Base-by-base conservation (phyloP, 2,113 vertebrate species). In the Phalacrocorax pelagicus region DNA sequence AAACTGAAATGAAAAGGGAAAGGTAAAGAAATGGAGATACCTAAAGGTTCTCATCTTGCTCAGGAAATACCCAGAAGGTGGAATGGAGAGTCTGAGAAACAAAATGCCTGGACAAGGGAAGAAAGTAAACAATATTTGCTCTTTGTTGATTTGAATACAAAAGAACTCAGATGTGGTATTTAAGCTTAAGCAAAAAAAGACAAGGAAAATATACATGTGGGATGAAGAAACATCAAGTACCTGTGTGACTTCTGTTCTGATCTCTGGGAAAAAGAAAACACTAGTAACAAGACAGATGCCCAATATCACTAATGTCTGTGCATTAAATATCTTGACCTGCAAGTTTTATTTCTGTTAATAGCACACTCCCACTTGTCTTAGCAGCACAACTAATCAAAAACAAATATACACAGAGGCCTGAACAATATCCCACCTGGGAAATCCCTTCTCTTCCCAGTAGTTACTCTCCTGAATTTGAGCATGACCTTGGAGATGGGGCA, bases 131-230 rank as follows among this genome's bases (percentile, higher is more conserved):
- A 87, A 82, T 79, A 94, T 59, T 94, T 85, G 65, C 16, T 96
- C 84, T 94, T 93, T 96, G 87, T 92, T 86, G 87, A 54, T 94
- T 91, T 89, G 87, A 80, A 89, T 94, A 78, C 34, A 85, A 59
- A 86, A 94, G 75, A 91, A 94, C 57, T 96, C 86, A 89, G 88
- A 95, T 93, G 71, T 73, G 59, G 67, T 95, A 95, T 96, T 75
- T 81, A 65, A 82, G 61, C 36, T 80, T 75, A 74, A 96, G 77
- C 26, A 93, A 91, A 96, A 87, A 96, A 90, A 94, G 88, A 92
- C 49, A 94, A 81, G 61, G 93, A 79, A 97, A 97, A 96, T 62
- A 90, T n/a, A 88, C 51, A 52, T 1, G 11, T 42, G 85, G 86
- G 85, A 96, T 69, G 32, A 70, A 75, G 46, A 97, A 85, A 92